Conservation (phyloP, 2,888 invertebrate species). For the Agrotis segetum region DNA sequence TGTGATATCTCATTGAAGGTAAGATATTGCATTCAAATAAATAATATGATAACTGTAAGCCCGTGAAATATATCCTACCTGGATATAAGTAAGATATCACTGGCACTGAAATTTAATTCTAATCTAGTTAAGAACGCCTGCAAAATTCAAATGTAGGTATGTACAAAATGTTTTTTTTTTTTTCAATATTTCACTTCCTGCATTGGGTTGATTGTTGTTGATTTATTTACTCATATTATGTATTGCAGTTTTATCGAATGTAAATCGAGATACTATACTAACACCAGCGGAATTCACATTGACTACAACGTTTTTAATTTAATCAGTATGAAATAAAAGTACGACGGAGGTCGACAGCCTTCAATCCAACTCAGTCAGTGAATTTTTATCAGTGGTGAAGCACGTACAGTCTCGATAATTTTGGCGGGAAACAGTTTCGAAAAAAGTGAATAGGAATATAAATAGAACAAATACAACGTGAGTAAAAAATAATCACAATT, state of each 20-base stretch:
- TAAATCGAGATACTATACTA: conserved; percentile 24
- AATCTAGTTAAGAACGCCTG: too few species aligned
- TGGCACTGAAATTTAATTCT: too few species aligned
- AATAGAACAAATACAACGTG: conserved; percentile 13
- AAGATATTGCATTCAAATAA: too few species aligned
- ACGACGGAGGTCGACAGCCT: conserved; percentile 45
- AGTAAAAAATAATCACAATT: conserved; percentile 13
- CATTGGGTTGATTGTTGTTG: background rate
- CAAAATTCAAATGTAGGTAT: background rate
- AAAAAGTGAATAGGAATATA: conserved; percentile 23
- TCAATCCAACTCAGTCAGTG: conserved; percentile 41
- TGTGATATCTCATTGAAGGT: background rate
- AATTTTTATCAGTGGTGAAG: conserved; percentile 27
- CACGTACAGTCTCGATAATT: conserved; percentile 36
- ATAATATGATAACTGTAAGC: conserved; percentile 5
- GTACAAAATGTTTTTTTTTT: too few species aligned
- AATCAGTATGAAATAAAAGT: conserved; percentile 45
- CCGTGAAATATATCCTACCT: background rate
- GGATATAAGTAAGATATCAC: too few species aligned
- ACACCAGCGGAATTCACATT: background rate
- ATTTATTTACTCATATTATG: conserved; percentile 4
- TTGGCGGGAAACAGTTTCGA: conserved; percentile 48
- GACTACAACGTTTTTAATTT: conserved; percentile 31
- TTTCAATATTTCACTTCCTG: background rate
- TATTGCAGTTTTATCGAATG: background rate